Evolutionary conservation across 2,113 vertebrate species (phyloP), one percentile per base, ranked within the genome.

Genomic region (Malurus cyaneus): DNA sequence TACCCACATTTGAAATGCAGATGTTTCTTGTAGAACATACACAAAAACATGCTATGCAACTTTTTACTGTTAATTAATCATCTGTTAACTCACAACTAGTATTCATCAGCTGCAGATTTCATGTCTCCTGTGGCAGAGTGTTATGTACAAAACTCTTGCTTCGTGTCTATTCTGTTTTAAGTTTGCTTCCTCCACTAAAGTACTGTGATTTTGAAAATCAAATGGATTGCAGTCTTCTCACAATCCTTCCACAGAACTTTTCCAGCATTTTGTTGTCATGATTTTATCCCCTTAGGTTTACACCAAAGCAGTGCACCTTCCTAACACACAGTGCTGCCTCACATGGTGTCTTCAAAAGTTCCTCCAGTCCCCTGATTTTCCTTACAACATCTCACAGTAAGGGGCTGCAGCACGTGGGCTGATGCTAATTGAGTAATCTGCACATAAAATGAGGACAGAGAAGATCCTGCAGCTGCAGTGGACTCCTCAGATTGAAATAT

Each of bases 41-140:
- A 56, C 21, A 59, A 84, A 92, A 79, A 8, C 28, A 76, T 1
- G 5, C 80, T 71, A 53, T 36, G 49, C 57, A 85, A 88, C 56
- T 36, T 71, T 65, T 84, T 44, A 50, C 80, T 50, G 39, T 69
- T 85, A 82, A 73, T 87, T 60, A 53, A 64, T 34, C 32, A 78
- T 34, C 71, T 83, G 36, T 42, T 67, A 92, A 32, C 61, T 93
- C 73, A 91, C 59, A 96, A 91, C 19, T 62, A 64, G 17, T 20
- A 67, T 39, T 56, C 56, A 80, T 41, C 44, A 80, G 29, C 60
- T 79, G n/a, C 53, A 69, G 78, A 88, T 76, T 84, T 89, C 3
- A 6, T 31, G 36, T 67, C 64, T 77, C 56, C 49, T 69, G 41
- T 59, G 74, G 36, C 69, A 88, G 74, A 82, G 15, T 65, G 53